Evolutionary conservation across 2,113 vertebrate species (phyloP).

Genomic region (Megaleporinus macrocephalus): DNA sequence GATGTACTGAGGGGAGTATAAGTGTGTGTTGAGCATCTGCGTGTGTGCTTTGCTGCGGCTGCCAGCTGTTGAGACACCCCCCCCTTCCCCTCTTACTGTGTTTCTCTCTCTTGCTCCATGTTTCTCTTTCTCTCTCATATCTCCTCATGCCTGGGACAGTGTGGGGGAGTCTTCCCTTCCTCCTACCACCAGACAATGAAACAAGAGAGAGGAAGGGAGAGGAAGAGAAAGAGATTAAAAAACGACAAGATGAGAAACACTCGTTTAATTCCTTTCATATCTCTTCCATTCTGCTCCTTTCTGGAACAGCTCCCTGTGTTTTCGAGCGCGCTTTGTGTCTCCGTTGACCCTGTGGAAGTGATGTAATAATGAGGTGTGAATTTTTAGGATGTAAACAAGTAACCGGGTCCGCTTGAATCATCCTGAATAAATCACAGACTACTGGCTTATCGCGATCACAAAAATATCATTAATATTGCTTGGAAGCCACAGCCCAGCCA

Average conservation of each 20-base stretch:
- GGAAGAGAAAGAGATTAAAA: constrained; percentile 47
- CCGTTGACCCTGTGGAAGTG: constrained; percentile 28
- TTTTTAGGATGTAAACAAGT: constrained; percentile 51
- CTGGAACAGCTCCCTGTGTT: constrained; percentile 22
- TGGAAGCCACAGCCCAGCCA: constrained; percentile 27
- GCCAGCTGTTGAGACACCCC: constrained; percentile 72
- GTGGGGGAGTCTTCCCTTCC: constrained; percentile 75
- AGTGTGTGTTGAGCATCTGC: constrained; percentile 63
- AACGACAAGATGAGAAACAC: constrained; percentile 54
- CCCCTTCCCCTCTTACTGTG: constrained; percentile 27
- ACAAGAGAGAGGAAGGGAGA: constrained; percentile 48
- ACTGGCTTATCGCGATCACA: constrained; percentile 47
- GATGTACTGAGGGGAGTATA: constrained; percentile 41
- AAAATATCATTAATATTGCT: constrained; percentile 39
- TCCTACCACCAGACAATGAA: constrained; percentile 83
- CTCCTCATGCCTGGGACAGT: constrained; percentile 80
- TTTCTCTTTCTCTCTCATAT: constrained; percentile 68
- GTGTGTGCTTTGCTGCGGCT: constrained; percentile 76
- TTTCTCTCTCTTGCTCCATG: constrained; percentile 79
- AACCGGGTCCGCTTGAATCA: constrained; percentile 35
- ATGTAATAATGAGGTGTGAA: constrained; percentile 48
- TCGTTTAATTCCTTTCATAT: constrained; percentile 47
- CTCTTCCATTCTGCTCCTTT: constrained; percentile 45
- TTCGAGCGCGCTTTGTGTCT: background rate
- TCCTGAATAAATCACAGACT: constrained; percentile 50